These are phyloP conservation scores for Apamea crenata DNA, from an alignment of 2,888 invertebrate genomes.

Conservation along the genomic window DNA sequence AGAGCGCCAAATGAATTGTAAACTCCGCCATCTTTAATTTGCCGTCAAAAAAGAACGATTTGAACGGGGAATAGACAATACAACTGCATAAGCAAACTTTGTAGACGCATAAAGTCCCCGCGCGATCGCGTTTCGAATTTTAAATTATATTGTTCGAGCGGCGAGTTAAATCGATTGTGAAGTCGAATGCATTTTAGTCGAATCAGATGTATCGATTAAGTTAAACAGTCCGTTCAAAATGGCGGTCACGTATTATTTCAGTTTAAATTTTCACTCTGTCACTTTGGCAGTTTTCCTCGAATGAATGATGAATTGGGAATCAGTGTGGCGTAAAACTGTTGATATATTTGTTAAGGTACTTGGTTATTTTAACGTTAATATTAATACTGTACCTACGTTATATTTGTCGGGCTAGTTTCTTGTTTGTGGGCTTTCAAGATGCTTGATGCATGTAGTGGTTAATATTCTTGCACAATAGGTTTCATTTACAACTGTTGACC, in stretches of 20 bases:
- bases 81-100: conserved; percentile 71
- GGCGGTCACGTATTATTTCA: conserved; percentile 79
- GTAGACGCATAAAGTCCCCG: conserved; percentile 82
- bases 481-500: not conserved
- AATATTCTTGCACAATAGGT: not conserved
- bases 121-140: conserved; percentile 84
- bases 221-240: conserved; percentile 76
- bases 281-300: conserved; percentile 74
- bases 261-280: conserved; percentile 81
- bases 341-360: conserved; percentile 59
- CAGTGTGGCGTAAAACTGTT: conserved; percentile 61
- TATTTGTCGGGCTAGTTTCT: not conserved
- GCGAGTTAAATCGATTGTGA: conserved; percentile 87
- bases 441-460: not conserved
- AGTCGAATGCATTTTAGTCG: conserved; percentile 84
- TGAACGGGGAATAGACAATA: conserved; percentile 31
- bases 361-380: conserved; percentile 22
- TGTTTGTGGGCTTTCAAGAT: not conserved
- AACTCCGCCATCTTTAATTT: conserved; percentile 66
- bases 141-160: conserved; percentile 81
- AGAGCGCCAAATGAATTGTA: conserved; percentile 82
- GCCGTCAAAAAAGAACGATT: conserved; percentile 49
- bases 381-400: not conserved
- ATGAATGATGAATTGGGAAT: conserved; percentile 64
- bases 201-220: conserved; percentile 81